These are phyloP conservation scores for Pharmacophagus antenor DNA, from an alignment of 2,888 invertebrate species.

Conservation along the genomic window DNA sequence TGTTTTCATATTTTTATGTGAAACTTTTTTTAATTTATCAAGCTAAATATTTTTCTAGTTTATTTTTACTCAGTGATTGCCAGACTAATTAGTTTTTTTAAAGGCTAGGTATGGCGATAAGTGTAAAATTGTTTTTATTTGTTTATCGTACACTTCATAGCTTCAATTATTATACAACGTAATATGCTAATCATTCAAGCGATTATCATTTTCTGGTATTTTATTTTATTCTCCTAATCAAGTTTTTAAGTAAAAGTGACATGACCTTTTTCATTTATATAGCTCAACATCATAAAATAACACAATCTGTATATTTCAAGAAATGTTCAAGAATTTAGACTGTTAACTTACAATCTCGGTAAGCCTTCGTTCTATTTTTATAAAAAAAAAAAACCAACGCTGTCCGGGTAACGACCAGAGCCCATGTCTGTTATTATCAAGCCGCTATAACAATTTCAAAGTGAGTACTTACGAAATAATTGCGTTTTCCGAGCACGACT, in stretches of 20 bases:
- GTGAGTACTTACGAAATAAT: slow-evolving; percentile 66
- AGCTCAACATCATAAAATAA: not conserved
- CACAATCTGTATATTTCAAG: not conserved
- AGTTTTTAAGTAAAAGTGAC: not conserved
- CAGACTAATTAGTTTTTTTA: too few relatives aligned
- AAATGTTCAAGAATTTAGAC: slow-evolving; percentile 2
- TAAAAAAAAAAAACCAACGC: slow-evolving; percentile 14
- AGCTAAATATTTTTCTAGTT: too few relatives aligned
- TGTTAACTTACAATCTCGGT: slow-evolving; percentile 18
- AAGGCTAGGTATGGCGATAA: too few relatives aligned
- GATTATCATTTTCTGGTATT: too few relatives aligned
- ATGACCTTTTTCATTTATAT: not conserved
- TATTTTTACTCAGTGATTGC: too few relatives aligned
- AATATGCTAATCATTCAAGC: too few relatives aligned
- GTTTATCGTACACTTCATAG: too few relatives aligned
- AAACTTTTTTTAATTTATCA: too few relatives aligned
- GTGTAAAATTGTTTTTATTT: too few relatives aligned
- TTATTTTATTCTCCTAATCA: not conserved
- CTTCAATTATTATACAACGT: too few relatives aligned
- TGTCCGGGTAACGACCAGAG: slow-evolving; percentile 36
- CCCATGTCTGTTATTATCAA: slow-evolving; percentile 67
- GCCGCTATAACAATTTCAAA: slow-evolving; percentile 69
- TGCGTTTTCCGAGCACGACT: slow-evolving; percentile 74
- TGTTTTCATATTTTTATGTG: too few relatives aligned
- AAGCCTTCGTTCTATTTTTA: slow-evolving; percentile 23